A percentile compares a stretch with the other conserved stretches of the same genome.
These are phyloP conservation scores for Zaprionus davidi DNA, from an alignment of 1,140 invertebrate genomes.

Conservation along the genomic window DNA sequence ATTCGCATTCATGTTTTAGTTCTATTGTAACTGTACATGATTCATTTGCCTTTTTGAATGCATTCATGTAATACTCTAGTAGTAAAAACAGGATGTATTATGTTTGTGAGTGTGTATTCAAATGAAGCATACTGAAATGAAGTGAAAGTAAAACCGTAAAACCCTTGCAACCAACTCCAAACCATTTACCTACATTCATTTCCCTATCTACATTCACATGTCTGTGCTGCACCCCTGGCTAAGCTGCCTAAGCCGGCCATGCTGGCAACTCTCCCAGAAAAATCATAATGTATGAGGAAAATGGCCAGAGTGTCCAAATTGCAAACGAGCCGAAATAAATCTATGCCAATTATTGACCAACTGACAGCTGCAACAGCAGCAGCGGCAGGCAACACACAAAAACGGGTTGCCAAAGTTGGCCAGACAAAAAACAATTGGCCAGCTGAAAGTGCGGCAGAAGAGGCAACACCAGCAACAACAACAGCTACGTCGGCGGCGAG, in stretches of 20 bases:
- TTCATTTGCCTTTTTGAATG: too few relatives aligned
- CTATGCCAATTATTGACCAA: slow-evolving; percentile 83
- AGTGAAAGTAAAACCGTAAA: too few relatives aligned
- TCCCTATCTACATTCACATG: too few relatives aligned
- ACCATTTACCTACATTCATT: too few relatives aligned
- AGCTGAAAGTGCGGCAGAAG: slow-evolving; percentile 63
- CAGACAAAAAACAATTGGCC: slow-evolving; percentile 43
- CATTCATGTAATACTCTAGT: too few relatives aligned
- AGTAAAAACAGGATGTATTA: too few relatives aligned
- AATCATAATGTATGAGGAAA: slow-evolving; percentile 31
- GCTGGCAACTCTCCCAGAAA: slow-evolving; percentile 27
- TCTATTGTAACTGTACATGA: too few relatives aligned
- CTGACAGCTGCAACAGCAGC: slow-evolving; percentile 64
- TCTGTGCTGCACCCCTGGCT: slow-evolving; percentile 18
- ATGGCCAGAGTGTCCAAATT: slow-evolving; percentile 48
- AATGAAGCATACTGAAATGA: too few relatives aligned
- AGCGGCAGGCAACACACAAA: slow-evolving; percentile 41
- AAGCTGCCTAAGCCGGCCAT: background rate
- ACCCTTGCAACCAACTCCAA: too few relatives aligned
- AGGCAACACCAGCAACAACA: slow-evolving; percentile 39
- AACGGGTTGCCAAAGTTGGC: slow-evolving; percentile 45
- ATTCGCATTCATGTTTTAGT: too few relatives aligned
- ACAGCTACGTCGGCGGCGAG: background rate
- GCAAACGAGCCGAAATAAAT: slow-evolving; percentile 79
- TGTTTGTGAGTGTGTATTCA: too few relatives aligned